These are phyloP conservation scores for Alloplasta piceator DNA, from an alignment of 2,888 invertebrate species.

Conservation along the genomic window DNA sequence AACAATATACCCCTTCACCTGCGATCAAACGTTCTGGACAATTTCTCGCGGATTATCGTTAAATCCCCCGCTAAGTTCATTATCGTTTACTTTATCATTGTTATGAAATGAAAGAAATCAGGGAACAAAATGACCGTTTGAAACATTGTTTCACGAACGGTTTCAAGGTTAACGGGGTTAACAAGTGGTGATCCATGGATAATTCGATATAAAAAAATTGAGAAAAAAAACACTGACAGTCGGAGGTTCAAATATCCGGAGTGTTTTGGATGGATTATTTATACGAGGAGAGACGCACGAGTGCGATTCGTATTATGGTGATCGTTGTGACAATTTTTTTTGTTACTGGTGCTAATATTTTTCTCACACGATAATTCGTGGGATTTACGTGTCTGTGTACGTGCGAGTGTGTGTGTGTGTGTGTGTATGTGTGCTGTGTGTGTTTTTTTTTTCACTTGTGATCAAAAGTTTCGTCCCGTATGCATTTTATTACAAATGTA, in stretches of 20 bases:
- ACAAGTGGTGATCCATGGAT: conserved; percentile 22
- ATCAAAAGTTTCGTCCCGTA: conserved; percentile 12
- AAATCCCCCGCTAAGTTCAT: conserved; percentile 7
- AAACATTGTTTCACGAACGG: conserved; percentile 8
- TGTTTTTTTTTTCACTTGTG: not conserved
- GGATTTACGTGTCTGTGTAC: conserved; percentile 1
- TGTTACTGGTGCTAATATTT: conserved; percentile 17
- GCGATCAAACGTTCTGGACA: not conserved
- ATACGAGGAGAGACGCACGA: conserved; percentile 17
- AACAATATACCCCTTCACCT: not conserved
- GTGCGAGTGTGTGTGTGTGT: not conserved
- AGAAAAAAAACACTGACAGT: not conserved
- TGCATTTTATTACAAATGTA: conserved; percentile 1
- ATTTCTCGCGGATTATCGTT: not conserved
- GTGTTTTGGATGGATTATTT: not conserved
- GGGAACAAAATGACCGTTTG: not conserved
- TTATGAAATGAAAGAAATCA: conserved; percentile 1
- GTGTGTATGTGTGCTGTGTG: conserved; percentile 3
- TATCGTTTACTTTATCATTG: conserved; percentile 21
- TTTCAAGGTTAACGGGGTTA: not conserved
- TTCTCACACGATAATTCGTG: conserved; percentile 10
- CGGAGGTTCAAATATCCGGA: not conserved
- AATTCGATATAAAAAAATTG: conserved; percentile 21
- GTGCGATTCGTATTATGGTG: conserved; percentile 18
- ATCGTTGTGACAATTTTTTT: conserved; percentile 43